Evolutionary conservation across 2,797 vertebrate species (phyloP).

Genomic region (Darevskia nairensis): DNA sequence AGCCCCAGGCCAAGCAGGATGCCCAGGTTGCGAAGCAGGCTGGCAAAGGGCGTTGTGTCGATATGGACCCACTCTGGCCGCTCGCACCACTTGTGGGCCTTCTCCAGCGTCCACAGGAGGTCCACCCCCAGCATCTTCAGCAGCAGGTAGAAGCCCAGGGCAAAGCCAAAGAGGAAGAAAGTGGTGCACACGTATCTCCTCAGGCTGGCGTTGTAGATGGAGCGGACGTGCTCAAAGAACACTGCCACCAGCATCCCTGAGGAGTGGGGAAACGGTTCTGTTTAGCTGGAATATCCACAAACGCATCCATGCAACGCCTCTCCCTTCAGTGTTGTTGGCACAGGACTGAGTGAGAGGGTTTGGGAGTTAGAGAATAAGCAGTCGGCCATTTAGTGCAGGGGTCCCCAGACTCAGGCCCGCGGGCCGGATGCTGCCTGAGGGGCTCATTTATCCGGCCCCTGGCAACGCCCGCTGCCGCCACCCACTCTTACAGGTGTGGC

Average conservation of each 20-base stretch:
- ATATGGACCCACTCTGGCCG: constrained; percentile 80
- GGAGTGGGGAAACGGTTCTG: background rate
- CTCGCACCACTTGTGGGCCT: constrained; percentile 80
- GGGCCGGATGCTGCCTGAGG: too few relatives aligned
- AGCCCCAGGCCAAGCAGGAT: constrained; percentile 84
- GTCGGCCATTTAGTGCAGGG: background rate
- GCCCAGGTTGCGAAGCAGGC: constrained; percentile 82
- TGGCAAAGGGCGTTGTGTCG: constrained; percentile 83
- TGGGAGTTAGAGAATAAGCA: background rate
- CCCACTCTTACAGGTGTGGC: too few relatives aligned
- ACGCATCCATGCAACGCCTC: too few relatives aligned
- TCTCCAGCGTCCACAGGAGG: constrained; percentile 83
- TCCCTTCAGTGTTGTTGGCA: background rate
- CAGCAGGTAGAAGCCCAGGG: constrained; percentile 81
- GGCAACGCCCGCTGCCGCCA: too few relatives aligned
- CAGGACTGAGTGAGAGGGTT: background rate
- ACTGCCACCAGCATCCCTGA: constrained; percentile 89
- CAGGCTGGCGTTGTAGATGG: constrained; percentile 87
- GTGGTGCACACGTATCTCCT: constrained; percentile 79
- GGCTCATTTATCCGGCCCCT: too few relatives aligned
- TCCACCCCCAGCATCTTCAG: constrained; percentile 79
- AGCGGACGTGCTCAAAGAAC: constrained; percentile 79
- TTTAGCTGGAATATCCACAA: background rate
- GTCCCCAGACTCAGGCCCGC: too few relatives aligned
- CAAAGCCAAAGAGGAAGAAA: constrained; percentile 79